phyloP scores from a whole-genome alignment of 2,797 vertebrate species.

The Eutrigla gurnardus region DNA sequence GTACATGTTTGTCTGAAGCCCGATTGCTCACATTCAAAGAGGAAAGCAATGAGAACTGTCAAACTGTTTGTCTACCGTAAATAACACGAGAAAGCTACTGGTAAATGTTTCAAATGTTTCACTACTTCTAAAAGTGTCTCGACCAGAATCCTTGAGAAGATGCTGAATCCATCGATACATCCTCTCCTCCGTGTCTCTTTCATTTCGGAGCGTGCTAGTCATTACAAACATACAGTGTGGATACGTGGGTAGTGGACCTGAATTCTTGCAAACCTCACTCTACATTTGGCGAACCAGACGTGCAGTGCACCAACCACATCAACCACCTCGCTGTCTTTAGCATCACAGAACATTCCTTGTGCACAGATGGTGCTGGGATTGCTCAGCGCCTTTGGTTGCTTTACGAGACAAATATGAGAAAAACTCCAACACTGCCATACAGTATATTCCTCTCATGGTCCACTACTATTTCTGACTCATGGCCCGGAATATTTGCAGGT shows the following conservation, averaged over 20 bases:
- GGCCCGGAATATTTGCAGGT: neutral
- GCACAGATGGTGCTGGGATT: slow-evolving; percentile 44
- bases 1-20: neutral
- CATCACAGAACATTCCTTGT: slow-evolving; percentile 63
- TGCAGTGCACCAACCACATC: slow-evolving; percentile 52
- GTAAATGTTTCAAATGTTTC: slow-evolving; percentile 11
- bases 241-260: slow-evolving; percentile 41
- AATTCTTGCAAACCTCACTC: slow-evolving; percentile 60
- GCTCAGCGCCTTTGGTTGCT: slow-evolving; percentile 28
- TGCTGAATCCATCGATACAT: slow-evolving; percentile 14
- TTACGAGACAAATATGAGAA: slow-evolving; percentile 2
- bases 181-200: slow-evolving; percentile 30
- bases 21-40: neutral
- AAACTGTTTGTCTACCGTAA: neutral
- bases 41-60: neutral
- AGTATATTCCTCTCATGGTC: neutral
- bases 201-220: slow-evolving; percentile 46
- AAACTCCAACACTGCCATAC: neutral
- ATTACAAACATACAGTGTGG: slow-evolving; percentile 30
- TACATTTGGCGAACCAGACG: slow-evolving; percentile 54
- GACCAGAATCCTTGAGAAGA: neutral
- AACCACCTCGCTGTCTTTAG: slow-evolving; percentile 36
- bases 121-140: slow-evolving; percentile 31
- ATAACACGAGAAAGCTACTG: neutral
- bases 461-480: neutral